Evolutionary conservation across 2,888 invertebrate species (phyloP).

Genomic region (Synergus itoensis): DNA sequence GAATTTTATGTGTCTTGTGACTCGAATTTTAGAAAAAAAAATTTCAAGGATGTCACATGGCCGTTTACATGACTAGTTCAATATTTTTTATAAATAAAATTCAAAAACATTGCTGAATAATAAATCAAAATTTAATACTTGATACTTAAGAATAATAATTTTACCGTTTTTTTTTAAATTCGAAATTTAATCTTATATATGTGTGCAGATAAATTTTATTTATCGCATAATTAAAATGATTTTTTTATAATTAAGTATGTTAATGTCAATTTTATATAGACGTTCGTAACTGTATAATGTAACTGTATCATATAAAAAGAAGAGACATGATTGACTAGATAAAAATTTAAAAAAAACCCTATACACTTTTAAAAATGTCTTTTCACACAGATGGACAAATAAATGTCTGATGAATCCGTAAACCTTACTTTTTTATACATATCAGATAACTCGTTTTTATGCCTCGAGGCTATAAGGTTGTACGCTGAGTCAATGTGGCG

Average conservation of each 20-base stretch:
- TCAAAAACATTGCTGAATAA: no score
- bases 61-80: neutral
- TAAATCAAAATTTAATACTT: no score
- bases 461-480: neutral
- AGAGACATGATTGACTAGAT: neutral
- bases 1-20: slow-evolving; percentile 2
- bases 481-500: neutral
- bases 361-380: slow-evolving; percentile 6
- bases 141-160: no score
- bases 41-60: slow-evolving; percentile 5
- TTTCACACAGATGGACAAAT: slow-evolving; percentile 1
- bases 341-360: neutral
- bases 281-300: neutral
- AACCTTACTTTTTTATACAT: neutral
- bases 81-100: neutral
- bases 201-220: neutral
- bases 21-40: slow-evolving; percentile 1
- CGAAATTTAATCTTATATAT: neutral
- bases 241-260: neutral
- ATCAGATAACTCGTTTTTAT: slow-evolving; percentile 22
- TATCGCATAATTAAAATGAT: neutral
- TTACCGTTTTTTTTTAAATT: neutral
- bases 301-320: neutral
- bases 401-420: slow-evolving; percentile 9
- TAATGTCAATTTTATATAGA: neutral